phyloP scores from a whole-genome alignment of 2,113 vertebrate genomes.

The Oreochromis spilurus region DNA sequence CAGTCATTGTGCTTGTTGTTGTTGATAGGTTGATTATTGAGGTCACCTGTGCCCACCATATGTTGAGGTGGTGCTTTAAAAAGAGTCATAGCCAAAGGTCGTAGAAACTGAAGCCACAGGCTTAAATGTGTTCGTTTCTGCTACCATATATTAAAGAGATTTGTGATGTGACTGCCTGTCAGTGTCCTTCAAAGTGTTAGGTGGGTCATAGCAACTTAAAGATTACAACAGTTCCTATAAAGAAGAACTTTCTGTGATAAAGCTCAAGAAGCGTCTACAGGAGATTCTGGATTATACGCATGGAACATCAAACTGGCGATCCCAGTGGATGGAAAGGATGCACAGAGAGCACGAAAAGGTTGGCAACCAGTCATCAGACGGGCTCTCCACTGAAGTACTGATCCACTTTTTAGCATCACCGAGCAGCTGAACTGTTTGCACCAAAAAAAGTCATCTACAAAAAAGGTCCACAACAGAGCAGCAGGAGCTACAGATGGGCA shows the following conservation, averaged over 20 bases:
- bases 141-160: background rate
- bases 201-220: background rate
- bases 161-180: background rate
- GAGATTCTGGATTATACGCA: background rate
- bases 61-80: background rate
- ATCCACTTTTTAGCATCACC: background rate
- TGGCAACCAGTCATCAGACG: background rate
- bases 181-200: background rate
- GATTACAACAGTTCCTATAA: background rate
- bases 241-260: background rate
- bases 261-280: background rate
- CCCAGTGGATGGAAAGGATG: background rate
- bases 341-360: background rate
- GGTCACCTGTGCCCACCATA: accelerated
- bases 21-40: background rate
- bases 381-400: background rate
- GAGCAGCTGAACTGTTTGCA: background rate
- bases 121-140: accelerated
- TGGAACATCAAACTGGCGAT: background rate
- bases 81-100: background rate
- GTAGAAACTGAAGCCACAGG: background rate
- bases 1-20: background rate
- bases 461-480: background rate
- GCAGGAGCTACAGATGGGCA: background rate
- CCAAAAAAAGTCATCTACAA: background rate